phyloP scores from a whole-genome alignment of 1,140 invertebrate genomes.

The Magallana ariakensis region DNA sequence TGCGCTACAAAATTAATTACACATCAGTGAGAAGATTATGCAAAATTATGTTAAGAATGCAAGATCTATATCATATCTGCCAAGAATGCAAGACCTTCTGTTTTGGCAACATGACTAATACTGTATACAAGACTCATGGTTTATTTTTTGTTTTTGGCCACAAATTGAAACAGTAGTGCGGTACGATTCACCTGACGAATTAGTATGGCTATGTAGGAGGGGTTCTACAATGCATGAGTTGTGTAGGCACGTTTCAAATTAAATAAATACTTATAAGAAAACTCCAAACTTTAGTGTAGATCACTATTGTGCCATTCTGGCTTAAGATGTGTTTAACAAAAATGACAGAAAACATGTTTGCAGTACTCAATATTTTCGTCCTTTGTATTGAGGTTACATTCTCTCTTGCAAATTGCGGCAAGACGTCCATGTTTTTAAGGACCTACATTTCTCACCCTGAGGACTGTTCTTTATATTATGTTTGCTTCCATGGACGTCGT shows the following conservation, averaged over 20 bases:
- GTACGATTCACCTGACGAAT: not conserved
- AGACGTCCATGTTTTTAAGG: not conserved
- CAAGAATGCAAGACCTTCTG: too few species aligned
- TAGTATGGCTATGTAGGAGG: not conserved
- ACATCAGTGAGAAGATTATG: too few species aligned
- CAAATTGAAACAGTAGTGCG: too few species aligned
- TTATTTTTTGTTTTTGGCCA: too few species aligned
- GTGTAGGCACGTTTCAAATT: not conserved
- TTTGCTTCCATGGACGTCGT: slow-evolving; percentile 47
- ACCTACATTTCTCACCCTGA: slow-evolving; percentile 12
- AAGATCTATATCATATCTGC: too few species aligned
- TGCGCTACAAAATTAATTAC: too few species aligned
- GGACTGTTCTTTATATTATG: slow-evolving; percentile 54
- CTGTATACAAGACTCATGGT: too few species aligned
- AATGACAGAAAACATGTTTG: not conserved
- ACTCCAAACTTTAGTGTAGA: not conserved
- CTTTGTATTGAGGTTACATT: not conserved
- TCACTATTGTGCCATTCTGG: too few species aligned
- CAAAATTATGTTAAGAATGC: too few species aligned
- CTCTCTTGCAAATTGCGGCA: not conserved
- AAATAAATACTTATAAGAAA: not conserved
- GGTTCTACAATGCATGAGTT: not conserved
- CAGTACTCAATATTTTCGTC: not conserved
- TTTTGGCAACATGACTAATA: too few species aligned
- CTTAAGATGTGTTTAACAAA: too few species aligned